phyloP scores from a whole-genome alignment of 2,113 vertebrate species.

The Myotis lucifugus region DNA sequence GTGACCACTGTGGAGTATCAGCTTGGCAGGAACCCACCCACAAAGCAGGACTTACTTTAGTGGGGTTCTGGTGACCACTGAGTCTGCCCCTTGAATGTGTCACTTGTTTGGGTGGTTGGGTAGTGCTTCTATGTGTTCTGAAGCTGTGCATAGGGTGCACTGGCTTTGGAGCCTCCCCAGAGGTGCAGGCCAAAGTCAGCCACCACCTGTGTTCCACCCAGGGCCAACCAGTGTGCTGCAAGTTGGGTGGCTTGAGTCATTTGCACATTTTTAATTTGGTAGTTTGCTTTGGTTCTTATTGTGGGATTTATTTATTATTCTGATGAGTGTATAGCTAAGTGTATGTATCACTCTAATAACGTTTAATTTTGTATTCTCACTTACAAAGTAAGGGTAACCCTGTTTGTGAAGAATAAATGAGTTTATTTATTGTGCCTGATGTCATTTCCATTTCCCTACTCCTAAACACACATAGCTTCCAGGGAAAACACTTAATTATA shows the following conservation, averaged over 20 bases:
- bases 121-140: not conserved
- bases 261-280: not conserved
- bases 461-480: not conserved
- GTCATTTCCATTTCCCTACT: not conserved
- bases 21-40: not conserved
- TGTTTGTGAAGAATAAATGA: not conserved
- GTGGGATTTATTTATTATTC: not conserved
- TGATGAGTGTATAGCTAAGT: not conserved
- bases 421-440: not conserved
- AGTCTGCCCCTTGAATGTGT: not conserved
- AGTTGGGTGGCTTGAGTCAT: not conserved
- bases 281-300: not conserved
- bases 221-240: not conserved
- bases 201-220: not conserved
- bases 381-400: not conserved
- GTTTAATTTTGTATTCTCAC: not conserved
- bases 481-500: not conserved
- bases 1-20: not conserved
- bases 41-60: not conserved
- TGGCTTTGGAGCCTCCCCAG: not conserved
- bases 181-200: not conserved
- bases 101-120: not conserved
- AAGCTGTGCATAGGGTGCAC: not conserved
- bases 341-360: not conserved
- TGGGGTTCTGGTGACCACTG: not conserved